A percentile compares a stretch with the other conserved stretches of the same genome.
phyloP scores from a whole-genome alignment of 2,888 invertebrate species.

The Lucinisca nassula region DNA sequence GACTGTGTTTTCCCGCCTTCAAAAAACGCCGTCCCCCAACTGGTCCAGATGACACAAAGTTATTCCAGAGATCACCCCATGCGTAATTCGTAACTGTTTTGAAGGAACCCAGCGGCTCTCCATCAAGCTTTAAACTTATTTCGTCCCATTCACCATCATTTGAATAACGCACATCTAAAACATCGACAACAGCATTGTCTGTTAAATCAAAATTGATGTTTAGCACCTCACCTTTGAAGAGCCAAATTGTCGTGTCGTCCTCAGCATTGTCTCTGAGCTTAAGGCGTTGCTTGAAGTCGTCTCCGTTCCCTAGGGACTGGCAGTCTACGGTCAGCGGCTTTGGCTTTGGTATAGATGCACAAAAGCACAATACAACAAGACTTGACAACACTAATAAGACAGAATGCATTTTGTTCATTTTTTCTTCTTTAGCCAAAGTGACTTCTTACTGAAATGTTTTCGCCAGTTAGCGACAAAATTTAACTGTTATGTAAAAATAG shows the following conservation, averaged over 20 bases:
- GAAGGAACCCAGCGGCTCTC: slow-evolving; percentile 47
- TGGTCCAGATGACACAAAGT: slow-evolving; percentile 62
- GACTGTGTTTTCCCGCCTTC: slow-evolving; percentile 47
- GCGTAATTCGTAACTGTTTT: slow-evolving; percentile 39
- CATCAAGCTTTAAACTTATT: slow-evolving; percentile 57
- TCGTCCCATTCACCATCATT: slow-evolving; percentile 69
- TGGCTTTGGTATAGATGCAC: slow-evolving; percentile 15
- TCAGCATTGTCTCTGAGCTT: slow-evolving; percentile 56
- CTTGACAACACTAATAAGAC: background rate
- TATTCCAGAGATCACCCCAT: slow-evolving; percentile 68
- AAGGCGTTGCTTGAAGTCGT: slow-evolving; percentile 54
- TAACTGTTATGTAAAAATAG: too few relatives aligned
- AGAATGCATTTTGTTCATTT: too few relatives aligned
- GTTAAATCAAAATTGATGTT: slow-evolving; percentile 59
- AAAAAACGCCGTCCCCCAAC: slow-evolving; percentile 43
- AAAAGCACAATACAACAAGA: background rate
- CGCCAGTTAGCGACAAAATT: too few relatives aligned
- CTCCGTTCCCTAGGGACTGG: slow-evolving; percentile 45
- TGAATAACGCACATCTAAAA: slow-evolving; percentile 64
- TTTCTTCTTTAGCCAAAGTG: too few relatives aligned
- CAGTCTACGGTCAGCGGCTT: slow-evolving; percentile 63
- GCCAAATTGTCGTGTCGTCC: slow-evolving; percentile 64
- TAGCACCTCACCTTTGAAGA: slow-evolving; percentile 68
- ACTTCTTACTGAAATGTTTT: too few relatives aligned
- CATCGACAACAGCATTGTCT: slow-evolving; percentile 40